phyloP scores from a whole-genome alignment of 2,797 vertebrate species.

The Poeciliopsis presidionis region DNA sequence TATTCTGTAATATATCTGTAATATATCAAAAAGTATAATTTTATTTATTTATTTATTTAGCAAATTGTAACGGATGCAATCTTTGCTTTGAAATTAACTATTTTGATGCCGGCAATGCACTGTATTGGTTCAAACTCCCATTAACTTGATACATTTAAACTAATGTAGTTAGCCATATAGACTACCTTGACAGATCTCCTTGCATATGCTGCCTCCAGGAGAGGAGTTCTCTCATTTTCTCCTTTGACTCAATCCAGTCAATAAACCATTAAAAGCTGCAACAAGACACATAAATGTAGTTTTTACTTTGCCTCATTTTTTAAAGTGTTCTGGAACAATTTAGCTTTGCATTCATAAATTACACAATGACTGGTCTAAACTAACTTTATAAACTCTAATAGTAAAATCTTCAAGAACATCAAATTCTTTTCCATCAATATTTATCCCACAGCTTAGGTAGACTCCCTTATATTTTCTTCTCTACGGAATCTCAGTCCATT shows the following conservation, averaged over 20 bases:
- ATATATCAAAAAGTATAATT: background rate
- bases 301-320: conserved; percentile 8
- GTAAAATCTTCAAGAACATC: background rate
- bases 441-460: background rate
- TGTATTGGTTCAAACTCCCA: background rate
- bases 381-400: background rate
- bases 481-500: background rate
- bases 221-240: conserved; percentile 21
- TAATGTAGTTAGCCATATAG: conserved; percentile 11
- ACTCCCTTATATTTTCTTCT: background rate
- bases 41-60: background rate
- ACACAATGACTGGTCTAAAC: conserved; percentile 11
- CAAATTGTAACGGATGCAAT: background rate
- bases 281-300: conserved; percentile 26
- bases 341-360: background rate
- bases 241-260: conserved; percentile 26
- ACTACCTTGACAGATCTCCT: conserved; percentile 26
- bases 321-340: background rate
- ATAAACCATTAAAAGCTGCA: conserved; percentile 44
- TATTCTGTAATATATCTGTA: background rate
- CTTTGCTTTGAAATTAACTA: background rate
- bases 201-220: conserved; percentile 12
- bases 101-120: background rate
- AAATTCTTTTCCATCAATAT: background rate
- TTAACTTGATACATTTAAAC: conserved; percentile 14